A percentile compares a stretch with the other conserved stretches of the same genome.
These are phyloP conservation scores for Rhingia campestris DNA, from an alignment of 2,888 invertebrate genomes.

Conservation along the genomic window DNA sequence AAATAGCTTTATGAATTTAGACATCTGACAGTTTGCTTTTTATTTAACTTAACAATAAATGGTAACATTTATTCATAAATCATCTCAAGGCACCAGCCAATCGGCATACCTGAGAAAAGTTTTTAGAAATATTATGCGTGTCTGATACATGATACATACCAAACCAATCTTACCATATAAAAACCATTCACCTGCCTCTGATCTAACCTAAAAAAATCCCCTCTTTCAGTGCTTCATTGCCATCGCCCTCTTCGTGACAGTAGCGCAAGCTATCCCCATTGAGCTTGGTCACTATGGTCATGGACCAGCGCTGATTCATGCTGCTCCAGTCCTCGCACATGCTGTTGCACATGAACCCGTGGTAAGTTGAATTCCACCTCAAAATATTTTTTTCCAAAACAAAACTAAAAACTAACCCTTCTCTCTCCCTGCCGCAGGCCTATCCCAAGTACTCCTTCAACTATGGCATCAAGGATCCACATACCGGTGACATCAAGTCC, in stretches of 20 bases:
- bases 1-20: too few species aligned
- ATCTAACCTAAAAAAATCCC: too few species aligned
- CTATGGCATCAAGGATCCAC: slow-evolving; percentile 88
- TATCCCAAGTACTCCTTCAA: slow-evolving; percentile 89
- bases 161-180: too few species aligned
- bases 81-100: too few species aligned
- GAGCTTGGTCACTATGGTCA: slow-evolving; percentile 81
- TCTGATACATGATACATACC: too few species aligned
- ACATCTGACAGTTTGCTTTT: too few species aligned
- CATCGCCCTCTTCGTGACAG: slow-evolving; percentile 80
- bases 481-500: slow-evolving; percentile 89
- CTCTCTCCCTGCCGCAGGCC: slow-evolving; percentile 82
- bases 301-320: slow-evolving; percentile 76
- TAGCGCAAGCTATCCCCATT: slow-evolving; percentile 81
- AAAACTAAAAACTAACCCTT: background rate
- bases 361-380: slow-evolving; percentile 72
- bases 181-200: too few species aligned
- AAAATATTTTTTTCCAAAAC: background rate
- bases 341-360: slow-evolving; percentile 81
- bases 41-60: too few species aligned
- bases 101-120: too few species aligned
- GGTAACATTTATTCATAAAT: too few species aligned
- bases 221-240: slow-evolving; percentile 81
- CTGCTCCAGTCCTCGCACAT: slow-evolving; percentile 79
- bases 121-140: too few species aligned